Percentiles rank a stretch among this genome's conserved stretches.
Conservation (phyloP, 2,888 invertebrate genomes). For the Desoria tigrina region DNA sequence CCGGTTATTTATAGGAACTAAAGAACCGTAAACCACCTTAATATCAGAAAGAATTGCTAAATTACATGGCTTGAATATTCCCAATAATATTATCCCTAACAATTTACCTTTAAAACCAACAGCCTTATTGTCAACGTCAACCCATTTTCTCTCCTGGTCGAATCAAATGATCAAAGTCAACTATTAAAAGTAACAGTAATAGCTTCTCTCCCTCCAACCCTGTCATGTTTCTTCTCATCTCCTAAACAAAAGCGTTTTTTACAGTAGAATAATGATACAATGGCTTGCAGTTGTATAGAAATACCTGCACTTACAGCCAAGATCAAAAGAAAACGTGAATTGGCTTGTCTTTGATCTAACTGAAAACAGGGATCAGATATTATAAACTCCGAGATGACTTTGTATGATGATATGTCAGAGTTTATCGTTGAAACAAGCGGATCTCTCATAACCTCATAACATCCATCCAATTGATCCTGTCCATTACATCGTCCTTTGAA, state of each 20-base stretch:
- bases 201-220: no score
- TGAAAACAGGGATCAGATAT: conserved; percentile 3
- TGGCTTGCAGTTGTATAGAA: no score
- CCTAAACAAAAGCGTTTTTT: no score
- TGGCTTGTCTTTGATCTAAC: conserved; percentile 18
- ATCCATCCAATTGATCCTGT: background rate
- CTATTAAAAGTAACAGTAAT: no score
- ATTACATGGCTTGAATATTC: conserved; percentile 2
- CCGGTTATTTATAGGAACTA: background rate
- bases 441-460: no score
- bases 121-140: background rate
- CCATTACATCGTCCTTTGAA: background rate
- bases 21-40: no score
- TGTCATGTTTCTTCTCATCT: no score
- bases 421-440: conserved; percentile 7
- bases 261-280: no score
- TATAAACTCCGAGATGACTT: conserved; percentile 2
- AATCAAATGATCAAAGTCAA: conserved; percentile 8
- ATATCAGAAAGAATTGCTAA: no score
- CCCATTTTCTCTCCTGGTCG: background rate
- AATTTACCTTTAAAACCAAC: background rate
- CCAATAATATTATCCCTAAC: conserved; percentile 1
- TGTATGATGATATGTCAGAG: conserved; percentile 14
- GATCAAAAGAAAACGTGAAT: conserved; percentile 11
- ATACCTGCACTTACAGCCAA: no score